Percentiles rank a stretch among this genome's conserved stretches.
phyloP scores from a whole-genome alignment of 2,888 invertebrate species.

The Candidula unifasciata region DNA sequence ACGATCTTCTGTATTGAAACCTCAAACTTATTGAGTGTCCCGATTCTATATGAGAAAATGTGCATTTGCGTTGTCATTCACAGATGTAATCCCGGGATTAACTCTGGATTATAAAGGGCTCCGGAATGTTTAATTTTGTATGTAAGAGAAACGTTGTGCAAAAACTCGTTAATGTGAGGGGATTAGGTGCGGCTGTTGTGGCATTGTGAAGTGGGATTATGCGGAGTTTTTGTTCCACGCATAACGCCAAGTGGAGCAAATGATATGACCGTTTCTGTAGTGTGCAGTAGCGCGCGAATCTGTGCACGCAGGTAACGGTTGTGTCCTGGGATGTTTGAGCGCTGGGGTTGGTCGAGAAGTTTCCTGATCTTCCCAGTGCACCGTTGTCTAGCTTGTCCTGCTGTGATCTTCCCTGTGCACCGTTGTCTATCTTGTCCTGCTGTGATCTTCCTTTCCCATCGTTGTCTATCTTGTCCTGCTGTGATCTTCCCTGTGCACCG shows the following conservation, averaged over 20 bases:
- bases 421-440: too few relatives aligned
- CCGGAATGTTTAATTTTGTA: constrained; percentile 29
- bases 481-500: too few relatives aligned
- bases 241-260: neutral
- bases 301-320: too few relatives aligned
- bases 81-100: constrained; percentile 27
- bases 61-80: neutral
- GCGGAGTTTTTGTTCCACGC: neutral
- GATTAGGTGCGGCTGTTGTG: neutral
- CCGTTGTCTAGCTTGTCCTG: too few relatives aligned
- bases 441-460: too few relatives aligned
- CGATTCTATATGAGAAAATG: constrained; percentile 9
- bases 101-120: constrained; percentile 26
- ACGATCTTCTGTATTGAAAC: neutral
- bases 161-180: constrained; percentile 20
- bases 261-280: neutral
- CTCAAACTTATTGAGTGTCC: neutral
- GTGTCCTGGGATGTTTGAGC: too few relatives aligned
- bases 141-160: constrained; percentile 25
- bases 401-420: too few relatives aligned
- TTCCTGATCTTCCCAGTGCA: too few relatives aligned
- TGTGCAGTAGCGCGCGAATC: neutral
- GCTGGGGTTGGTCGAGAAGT: too few relatives aligned
- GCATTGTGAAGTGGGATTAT: constrained; percentile 22
- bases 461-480: too few relatives aligned